These are phyloP conservation scores for Vollenhovia emeryi DNA, from an alignment of 1,140 invertebrate species.

Conservation along the genomic window DNA sequence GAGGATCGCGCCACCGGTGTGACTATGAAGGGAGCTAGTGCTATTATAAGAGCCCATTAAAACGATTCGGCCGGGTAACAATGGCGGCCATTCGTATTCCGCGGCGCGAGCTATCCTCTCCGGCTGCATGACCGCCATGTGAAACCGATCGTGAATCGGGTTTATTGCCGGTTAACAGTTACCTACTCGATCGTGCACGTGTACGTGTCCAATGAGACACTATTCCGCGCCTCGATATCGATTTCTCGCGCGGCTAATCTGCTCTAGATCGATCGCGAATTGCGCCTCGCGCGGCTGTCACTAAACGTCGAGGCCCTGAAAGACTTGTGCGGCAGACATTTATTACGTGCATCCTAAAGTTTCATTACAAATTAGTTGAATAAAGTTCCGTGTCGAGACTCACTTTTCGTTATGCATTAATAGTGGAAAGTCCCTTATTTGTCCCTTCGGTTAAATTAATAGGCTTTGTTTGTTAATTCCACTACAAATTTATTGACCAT, in stretches of 20 bases:
- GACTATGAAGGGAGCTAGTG: constrained; percentile 44
- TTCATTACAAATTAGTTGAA: background rate
- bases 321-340: background rate
- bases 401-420: background rate
- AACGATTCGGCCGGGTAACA: constrained; percentile 68
- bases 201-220: constrained; percentile 71
- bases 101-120: constrained; percentile 60
- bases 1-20: constrained; percentile 25
- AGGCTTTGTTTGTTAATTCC: too few species aligned
- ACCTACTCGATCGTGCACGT: constrained; percentile 67
- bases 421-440: too few species aligned
- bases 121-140: constrained; percentile 71
- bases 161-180: constrained; percentile 72
- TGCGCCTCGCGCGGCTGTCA: background rate
- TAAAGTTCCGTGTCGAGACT: background rate
- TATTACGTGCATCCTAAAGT: background rate
- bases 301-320: background rate
- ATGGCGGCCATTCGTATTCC: constrained; percentile 70
- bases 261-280: constrained; percentile 46
- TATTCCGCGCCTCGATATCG: constrained; percentile 55
- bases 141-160: constrained; percentile 72
- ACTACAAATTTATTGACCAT: too few species aligned
- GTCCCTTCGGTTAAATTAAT: too few species aligned
- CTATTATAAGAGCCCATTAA: constrained; percentile 72
- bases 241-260: constrained; percentile 49